A percentile compares a stretch with the other conserved stretches of the same genome.
Evolutionary conservation across 2,888 invertebrate species (phyloP).

Genomic region (Sipha maydis): DNA sequence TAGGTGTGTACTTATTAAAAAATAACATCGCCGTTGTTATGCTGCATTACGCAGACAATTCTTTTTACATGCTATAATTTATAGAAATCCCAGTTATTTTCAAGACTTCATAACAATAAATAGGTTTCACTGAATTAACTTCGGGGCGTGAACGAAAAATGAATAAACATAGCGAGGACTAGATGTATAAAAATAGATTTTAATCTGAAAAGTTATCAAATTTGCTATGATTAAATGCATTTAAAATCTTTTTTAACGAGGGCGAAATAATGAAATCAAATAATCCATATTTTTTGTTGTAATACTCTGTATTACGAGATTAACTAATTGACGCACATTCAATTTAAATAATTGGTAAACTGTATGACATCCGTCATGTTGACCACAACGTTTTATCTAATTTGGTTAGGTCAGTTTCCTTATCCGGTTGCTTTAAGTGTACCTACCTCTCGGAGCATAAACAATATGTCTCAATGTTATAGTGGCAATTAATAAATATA

Average conservation of each 20-base stretch:
- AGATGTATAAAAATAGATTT: conserved; percentile 18
- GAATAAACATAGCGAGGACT: conserved; percentile 17
- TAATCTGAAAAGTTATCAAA: conserved; percentile 39
- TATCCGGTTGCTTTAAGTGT: no score
- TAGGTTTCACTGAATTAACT: conserved; percentile 59
- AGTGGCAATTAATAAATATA: no score
- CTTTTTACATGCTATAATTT: background rate
- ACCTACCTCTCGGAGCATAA: no score
- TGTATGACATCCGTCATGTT: no score
- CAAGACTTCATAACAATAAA: conserved; percentile 42
- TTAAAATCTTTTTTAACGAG: background rate
- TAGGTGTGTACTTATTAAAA: conserved; percentile 58
- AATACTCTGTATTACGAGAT: no score
- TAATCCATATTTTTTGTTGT: no score
- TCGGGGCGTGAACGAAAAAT: conserved; percentile 21
- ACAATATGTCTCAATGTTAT: no score
- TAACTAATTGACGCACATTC: no score
- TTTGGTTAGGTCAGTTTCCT: no score
- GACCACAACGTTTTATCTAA: no score
- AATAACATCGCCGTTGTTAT: conserved; percentile 39
- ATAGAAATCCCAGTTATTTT: conserved; percentile 48
- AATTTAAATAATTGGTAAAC: no score
- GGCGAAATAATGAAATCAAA: no score
- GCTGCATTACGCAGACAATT: conserved; percentile 16
- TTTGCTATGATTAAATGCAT: conserved; percentile 18